Evolutionary conservation across 1,140 invertebrate species (phyloP), one percentile per base, ranked within the genome.

Genomic region (Cotesia vestalis): DNA sequence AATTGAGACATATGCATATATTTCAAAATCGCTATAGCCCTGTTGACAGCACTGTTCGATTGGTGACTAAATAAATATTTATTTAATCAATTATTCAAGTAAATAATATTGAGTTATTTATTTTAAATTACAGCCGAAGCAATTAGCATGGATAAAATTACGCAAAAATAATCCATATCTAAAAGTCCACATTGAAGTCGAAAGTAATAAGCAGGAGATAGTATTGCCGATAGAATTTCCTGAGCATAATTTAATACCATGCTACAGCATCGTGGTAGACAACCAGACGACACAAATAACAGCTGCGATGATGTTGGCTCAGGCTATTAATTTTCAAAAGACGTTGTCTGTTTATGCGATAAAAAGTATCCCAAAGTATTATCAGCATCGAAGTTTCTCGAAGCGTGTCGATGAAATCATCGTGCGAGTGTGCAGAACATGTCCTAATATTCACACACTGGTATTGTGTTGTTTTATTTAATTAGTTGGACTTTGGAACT

Each of bases 21-120:
- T 79, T 95, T 8, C 94, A 95, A 82, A 95, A 94, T 83, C 87
- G 89, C 55, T 94, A 93, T 75, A 91, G 91, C 64, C 88, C 90
- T 8, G 85, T 86, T 69, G 87, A 89, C 59, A 80, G 81, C 2
- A 84, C 86, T 36, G 76, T 86, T 66, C 79, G 78, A 77, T 83
- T 88, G 80, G 88, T 84, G 85, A 83, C 77, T 52, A 12, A 36
- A 46, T 38, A 11, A 51, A 63, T 35, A 59, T 34, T 20, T 17
- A 27, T 9, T 36, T 36, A 53, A 68, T 62, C 35, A 52, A 6
- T 5, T 62, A 61, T 51, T 75, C 27, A 12, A 57, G 27, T 4
- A 38, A 66, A 62, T 69, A 6, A 61, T 51, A 51, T 2, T 61
- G 5, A 70, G 57, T 72, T 46, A 69, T 38, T 68, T 36, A 73